These are phyloP conservation scores for Tetrax tetrax DNA, from an alignment of 2,113 vertebrate genomes.

Conservation along the genomic window DNA sequence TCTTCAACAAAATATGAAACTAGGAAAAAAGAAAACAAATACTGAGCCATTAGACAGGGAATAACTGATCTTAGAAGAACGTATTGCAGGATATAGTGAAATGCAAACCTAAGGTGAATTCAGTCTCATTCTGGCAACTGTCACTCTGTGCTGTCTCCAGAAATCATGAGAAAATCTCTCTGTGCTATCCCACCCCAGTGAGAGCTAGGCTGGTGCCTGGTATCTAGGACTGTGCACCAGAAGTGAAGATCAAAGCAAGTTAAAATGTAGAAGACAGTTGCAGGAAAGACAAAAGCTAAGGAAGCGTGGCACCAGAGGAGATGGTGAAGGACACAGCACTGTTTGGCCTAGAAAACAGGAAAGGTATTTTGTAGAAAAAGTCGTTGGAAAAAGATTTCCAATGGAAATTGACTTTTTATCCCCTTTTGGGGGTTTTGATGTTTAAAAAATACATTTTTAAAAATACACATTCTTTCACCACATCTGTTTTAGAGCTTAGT, in stretches of 20 bases:
- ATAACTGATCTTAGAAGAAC: not conserved
- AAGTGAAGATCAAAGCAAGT: rapidly evolving
- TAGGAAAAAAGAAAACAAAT: not conserved
- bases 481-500: not conserved
- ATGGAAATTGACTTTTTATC: not conserved
- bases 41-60: not conserved
- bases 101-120: not conserved
- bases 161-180: not conserved
- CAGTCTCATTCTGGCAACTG: not conserved
- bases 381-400: not conserved
- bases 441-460: not conserved
- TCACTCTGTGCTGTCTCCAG: not conserved
- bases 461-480: not conserved
- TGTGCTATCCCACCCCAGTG: not conserved
- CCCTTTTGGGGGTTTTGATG: not conserved
- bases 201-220: not conserved
- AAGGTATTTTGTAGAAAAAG: not conserved
- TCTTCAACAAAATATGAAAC: not conserved
- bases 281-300: not conserved
- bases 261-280: not conserved
- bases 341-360: not conserved
- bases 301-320: not conserved
- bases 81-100: not conserved
- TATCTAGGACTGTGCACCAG: not conserved
- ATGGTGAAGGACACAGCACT: not conserved